Percentiles rank a stretch among this genome's conserved stretches.
Evolutionary conservation across 2,797 vertebrate species (phyloP).

Genomic region (Acanthurus lineatus): DNA sequence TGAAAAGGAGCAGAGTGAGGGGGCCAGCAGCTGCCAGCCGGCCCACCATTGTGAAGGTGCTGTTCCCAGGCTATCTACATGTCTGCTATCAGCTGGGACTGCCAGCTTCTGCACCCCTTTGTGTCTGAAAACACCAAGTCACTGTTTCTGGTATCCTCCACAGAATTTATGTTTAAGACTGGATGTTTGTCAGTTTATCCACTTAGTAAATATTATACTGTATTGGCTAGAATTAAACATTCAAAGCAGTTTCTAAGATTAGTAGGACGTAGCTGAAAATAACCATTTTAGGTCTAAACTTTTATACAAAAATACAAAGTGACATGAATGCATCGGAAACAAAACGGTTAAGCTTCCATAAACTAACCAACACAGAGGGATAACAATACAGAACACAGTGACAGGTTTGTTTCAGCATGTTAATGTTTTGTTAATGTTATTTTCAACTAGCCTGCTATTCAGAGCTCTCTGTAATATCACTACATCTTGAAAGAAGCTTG

Average conservation of each 20-base stretch:
- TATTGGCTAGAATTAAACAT: not conserved
- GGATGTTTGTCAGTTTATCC: not conserved
- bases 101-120: conserved; percentile 70
- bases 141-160: conserved; percentile 9
- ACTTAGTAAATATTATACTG: not conserved
- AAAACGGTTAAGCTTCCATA: not conserved
- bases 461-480: not conserved
- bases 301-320: not conserved
- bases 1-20: conserved; percentile 76
- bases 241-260: not conserved
- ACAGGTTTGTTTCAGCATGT: not conserved
- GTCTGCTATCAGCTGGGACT: conserved; percentile 70
- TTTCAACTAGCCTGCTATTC: conserved; percentile 14
- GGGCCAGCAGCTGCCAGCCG: conserved; percentile 81
- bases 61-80: conserved; percentile 80
- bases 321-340: not conserved
- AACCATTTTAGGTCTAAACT: not conserved
- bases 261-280: not conserved
- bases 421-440: not conserved
- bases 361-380: not conserved
- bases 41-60: conserved; percentile 76
- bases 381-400: not conserved
- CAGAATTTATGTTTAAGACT: not conserved
- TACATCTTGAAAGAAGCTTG: not conserved
- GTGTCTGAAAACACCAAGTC: conserved; percentile 75